Base-by-base conservation (phyloP, 2,797 vertebrate genomes). In the Gymnoscopelus microlampas region DNA sequence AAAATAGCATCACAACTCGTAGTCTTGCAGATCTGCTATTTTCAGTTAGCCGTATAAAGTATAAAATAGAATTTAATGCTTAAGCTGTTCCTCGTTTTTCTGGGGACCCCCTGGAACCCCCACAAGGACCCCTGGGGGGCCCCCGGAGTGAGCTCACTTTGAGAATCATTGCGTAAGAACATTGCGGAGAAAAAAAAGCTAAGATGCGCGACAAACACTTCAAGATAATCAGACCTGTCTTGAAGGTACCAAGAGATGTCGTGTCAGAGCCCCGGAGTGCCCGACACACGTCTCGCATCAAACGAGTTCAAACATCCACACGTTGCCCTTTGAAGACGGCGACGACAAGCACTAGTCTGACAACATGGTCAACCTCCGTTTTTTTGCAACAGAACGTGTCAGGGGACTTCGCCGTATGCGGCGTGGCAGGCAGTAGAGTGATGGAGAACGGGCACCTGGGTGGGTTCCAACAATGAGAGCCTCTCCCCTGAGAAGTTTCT, bases 281-380 rank as follows among this genome's bases (percentile, higher is more conserved):
- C 26, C 70, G 57, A 19, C 19, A 48, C 51, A 14, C 53, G 48
- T 14, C 65, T 58, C 53, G 11, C 29, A 13, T 76, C 51, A 59
- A 39, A 68, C 62, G 23, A 55, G 55, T 57, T 63, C 47, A 63
- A 5, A 59, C 58, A 35, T 44, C 35, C 29, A 35, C 32, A 15
- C 39, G 3, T 4, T 32, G 32, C 24, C n/a, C 60, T 68, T 68
- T 68, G 63, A 76, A 60, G 63, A 70, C 64, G 49, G 51, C 24
- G n/a, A n/a, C 51, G 66, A 69, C 66, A 67, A 67, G 62, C 51
- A 63, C 19, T 24, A 63, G 53, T 44, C 55, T 77, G 74, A 80
- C 71, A 77, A 80, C 63, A 71, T 68, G 71, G 57, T 55, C 64
- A 19, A 61, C 60, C 70, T 58, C 24, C 32, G 10, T 60, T 72